phyloP scores from a whole-genome alignment of 2,797 vertebrate species.

The Varecia variegata region DNA sequence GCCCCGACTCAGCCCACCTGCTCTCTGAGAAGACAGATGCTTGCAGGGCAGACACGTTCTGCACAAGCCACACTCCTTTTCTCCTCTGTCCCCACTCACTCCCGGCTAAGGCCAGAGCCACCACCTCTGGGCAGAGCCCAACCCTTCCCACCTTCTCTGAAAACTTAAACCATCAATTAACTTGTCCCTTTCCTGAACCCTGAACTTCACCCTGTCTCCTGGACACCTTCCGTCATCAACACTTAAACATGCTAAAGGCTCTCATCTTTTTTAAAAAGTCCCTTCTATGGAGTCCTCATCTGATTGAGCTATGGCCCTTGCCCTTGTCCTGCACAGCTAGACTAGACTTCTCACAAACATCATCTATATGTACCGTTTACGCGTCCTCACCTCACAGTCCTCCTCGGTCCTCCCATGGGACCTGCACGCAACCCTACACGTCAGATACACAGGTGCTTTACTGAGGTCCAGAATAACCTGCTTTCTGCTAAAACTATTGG shows the following conservation, averaged over 20 bases:
- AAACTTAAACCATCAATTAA: background rate
- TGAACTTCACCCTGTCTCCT: background rate
- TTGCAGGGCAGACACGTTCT: background rate
- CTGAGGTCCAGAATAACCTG: background rate
- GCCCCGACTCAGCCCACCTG: background rate
- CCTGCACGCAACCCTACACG: rapidly evolving
- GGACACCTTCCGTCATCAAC: background rate
- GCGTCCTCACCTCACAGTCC: background rate
- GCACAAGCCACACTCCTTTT: background rate
- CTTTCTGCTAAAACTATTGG: background rate
- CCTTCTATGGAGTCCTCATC: background rate
- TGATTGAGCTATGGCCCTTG: background rate
- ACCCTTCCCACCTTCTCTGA: background rate
- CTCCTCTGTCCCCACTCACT: background rate
- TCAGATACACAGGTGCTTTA: background rate
- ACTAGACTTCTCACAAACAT: background rate
- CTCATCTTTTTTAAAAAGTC: background rate
- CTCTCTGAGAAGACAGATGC: background rate
- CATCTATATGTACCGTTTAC: background rate
- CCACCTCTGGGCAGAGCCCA: background rate
- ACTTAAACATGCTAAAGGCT: background rate
- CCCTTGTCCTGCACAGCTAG: background rate
- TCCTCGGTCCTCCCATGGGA: background rate
- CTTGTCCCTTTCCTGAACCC: background rate
- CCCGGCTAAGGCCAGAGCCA: background rate